phyloP scores from a whole-genome alignment of 2,113 vertebrate species.

The Promerops cafer region DNA sequence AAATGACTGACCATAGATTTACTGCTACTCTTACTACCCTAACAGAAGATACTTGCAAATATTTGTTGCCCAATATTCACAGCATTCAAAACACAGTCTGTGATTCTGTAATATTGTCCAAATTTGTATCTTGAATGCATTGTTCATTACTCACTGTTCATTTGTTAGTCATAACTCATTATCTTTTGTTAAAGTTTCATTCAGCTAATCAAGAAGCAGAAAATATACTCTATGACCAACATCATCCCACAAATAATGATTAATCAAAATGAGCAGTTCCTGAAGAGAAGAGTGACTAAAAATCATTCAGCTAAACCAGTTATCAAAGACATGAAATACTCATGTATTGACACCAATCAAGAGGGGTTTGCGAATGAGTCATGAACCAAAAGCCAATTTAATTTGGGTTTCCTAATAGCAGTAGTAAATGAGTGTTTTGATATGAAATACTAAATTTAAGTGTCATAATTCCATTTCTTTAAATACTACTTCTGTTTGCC shows the following conservation, averaged over 20 bases:
- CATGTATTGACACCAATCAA: not conserved
- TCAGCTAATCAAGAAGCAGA: conserved; percentile 5
- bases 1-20: not conserved
- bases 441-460: not conserved
- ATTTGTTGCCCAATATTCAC: not conserved
- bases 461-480: not conserved
- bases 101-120: not conserved
- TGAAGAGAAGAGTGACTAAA: not conserved
- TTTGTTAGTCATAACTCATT: conserved; percentile 25
- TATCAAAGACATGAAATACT: not conserved
- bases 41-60: not conserved
- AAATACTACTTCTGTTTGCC: not conserved
- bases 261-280: not conserved
- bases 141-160: not conserved
- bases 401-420: not conserved
- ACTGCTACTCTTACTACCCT: not conserved
- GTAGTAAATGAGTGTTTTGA: not conserved
- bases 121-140: not conserved
- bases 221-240: not conserved
- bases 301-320: not conserved
- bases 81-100: not conserved
- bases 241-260: not conserved
- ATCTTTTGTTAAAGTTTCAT: conserved; percentile 7
- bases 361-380: not conserved
- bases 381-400: not conserved